Evolutionary conservation across 2,113 vertebrate genomes (phyloP).

Genomic region (Clinocottus analis): DNA sequence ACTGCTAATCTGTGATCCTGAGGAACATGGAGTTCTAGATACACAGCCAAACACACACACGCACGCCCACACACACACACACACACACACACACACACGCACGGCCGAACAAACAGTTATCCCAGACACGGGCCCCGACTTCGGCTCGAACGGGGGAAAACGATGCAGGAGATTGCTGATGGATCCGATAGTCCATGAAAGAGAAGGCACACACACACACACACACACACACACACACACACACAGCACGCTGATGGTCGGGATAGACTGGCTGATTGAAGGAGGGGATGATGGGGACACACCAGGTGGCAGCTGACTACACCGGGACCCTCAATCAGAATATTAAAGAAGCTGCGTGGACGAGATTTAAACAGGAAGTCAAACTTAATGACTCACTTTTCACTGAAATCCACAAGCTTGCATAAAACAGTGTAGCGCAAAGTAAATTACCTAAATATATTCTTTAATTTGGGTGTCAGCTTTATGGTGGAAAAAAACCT

Average conservation of each 20-base stretch:
- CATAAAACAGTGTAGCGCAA: no score
- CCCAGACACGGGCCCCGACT: slow-evolving; percentile 72
- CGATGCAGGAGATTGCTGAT: slow-evolving; percentile 78
- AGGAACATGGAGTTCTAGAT: slow-evolving; percentile 83
- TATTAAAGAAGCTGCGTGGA: slow-evolving; percentile 34
- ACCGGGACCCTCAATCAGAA: slow-evolving; percentile 26
- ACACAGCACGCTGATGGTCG: slow-evolving; percentile 44
- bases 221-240: slow-evolving; percentile 15
- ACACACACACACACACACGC: slow-evolving; percentile 35
- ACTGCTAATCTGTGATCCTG: slow-evolving; percentile 82
- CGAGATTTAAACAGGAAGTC: neutral
- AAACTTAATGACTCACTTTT: neutral
- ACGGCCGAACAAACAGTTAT: slow-evolving; percentile 58
- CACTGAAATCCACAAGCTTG: no score
- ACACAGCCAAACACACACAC: slow-evolving; percentile 66
- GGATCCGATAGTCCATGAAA: slow-evolving; percentile 70
- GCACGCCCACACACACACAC: slow-evolving; percentile 45
- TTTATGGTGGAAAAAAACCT: no score
- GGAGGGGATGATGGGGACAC: slow-evolving; percentile 2
- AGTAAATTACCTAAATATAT: no score
- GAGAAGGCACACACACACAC: slow-evolving; percentile 30
- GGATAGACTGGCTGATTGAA: slow-evolving; percentile 62
- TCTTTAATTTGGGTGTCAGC: no score
- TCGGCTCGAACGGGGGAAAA: slow-evolving; percentile 74
- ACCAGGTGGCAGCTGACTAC: slow-evolving; percentile 57